phyloP scores from a whole-genome alignment of 2,113 vertebrate species.

The Tyto alba region DNA sequence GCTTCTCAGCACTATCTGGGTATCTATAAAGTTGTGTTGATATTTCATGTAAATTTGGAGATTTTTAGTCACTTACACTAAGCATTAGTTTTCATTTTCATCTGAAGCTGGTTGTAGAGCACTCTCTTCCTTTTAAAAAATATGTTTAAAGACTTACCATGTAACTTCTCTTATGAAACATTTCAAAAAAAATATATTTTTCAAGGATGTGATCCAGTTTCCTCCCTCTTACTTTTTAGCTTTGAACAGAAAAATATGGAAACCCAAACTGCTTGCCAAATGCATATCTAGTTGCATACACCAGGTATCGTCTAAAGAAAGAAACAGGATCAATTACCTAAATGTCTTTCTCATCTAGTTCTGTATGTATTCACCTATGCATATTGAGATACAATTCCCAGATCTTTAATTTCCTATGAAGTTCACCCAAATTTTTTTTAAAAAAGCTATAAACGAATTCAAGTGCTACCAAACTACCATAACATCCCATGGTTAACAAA shows the following conservation, averaged over 20 bases:
- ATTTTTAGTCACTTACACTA: background rate
- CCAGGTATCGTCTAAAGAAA: background rate
- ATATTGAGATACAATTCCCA: background rate
- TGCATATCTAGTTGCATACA: background rate
- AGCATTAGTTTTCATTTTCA: background rate
- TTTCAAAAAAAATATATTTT: background rate
- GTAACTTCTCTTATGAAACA: background rate
- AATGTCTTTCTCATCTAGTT: background rate
- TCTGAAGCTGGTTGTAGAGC: background rate
- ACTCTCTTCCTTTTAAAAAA: background rate
- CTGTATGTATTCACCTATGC: background rate
- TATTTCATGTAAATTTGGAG: background rate
- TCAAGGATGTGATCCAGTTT: background rate
- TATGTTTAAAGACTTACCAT: accelerated
- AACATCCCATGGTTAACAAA: background rate
- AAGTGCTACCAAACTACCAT: background rate
- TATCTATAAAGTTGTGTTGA: background rate
- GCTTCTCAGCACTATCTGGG: background rate
- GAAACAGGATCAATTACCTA: background rate
- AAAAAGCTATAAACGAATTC: background rate
- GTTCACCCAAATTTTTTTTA: background rate
- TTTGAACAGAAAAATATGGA: background rate
- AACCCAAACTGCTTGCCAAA: background rate
- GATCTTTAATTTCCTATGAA: background rate
- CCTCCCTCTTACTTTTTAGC: background rate